Base-by-base conservation (phyloP, 2,797 vertebrate genomes). In the Balearica regulorum region DNA sequence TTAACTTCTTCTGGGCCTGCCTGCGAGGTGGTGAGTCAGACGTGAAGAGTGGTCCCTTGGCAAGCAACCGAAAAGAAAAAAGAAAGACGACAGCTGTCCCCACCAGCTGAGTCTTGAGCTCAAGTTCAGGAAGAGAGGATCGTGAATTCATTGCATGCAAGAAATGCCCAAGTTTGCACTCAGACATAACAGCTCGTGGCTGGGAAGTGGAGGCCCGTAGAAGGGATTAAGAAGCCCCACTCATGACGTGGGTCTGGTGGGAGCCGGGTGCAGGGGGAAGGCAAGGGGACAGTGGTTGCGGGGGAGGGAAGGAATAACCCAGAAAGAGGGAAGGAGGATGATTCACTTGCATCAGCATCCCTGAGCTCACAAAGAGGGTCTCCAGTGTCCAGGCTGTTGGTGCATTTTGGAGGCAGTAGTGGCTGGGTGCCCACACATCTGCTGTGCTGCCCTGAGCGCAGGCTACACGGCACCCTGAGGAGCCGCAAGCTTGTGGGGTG, bases 31-130 rank as follows among this genome's bases (percentile, higher is more conserved):
- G 91, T 94, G 89, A 96, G 86, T 84, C 92, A 96, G 80, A 94
- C 12, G 17, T 13, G 33, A 80, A 95, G 80, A 73, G 84, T 90
- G 93, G 78, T 89, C 88, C 79, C 53, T 96, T 87, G 76, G 78
- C 90, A 89, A 86, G 21, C 43, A 82, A 96, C 90, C 3, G 77
- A 95, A 94, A 85, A 87, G 72, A 76, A 91, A 77, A 93, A 95
- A 62, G 53, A 49, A 49, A 91, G 57, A 69, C 2, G 18, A 75
- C 49, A 89, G 68, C n/a, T 91, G 87, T 66, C 66, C 44, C 43
- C 33, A 73, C 20, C 80, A 94, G 49, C 70, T 95, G 87, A 86
- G 62, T 65, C 94, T 75, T 58, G 69, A 86, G 72, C 66, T 96
- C 57, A 71, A 46, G 49, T 44, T 88, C 39, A 51, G 76, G 39